Conservation (phyloP, 92 coral and sea anemone genomes). For the Umimayanthus chanpuru region DNA sequence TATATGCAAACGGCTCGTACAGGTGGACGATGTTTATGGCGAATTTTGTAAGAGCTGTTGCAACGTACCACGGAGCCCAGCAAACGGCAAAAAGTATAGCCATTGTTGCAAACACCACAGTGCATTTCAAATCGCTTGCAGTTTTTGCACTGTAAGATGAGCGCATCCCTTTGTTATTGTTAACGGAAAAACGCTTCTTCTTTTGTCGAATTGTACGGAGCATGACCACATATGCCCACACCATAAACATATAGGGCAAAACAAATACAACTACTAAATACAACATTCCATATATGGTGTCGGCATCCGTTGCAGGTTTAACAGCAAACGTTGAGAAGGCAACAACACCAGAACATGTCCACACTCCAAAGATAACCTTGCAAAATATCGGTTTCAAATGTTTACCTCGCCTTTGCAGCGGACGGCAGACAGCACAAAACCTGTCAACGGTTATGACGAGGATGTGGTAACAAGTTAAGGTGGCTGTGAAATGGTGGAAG, state of each 20-base stretch:
- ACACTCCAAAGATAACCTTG: constrained; percentile 34
- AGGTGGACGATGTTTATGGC: not conserved
- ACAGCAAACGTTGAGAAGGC: constrained; percentile 40
- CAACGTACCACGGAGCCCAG: constrained; percentile 58
- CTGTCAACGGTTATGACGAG: constrained; percentile 48
- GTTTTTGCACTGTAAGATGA: not conserved
- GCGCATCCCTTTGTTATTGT: not conserved
- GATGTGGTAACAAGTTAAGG: constrained; percentile 49
- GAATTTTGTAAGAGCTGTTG: not conserved
- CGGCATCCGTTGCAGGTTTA: constrained; percentile 2
- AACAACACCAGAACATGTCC: constrained; percentile 24
- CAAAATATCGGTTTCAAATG: constrained; percentile 3
- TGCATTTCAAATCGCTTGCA: constrained; percentile 50
- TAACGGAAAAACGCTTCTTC: not conserved
- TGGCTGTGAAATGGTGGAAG: constrained; percentile 46
- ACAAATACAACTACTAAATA: constrained; percentile 39
- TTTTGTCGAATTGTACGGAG: constrained; percentile 43
- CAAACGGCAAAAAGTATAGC: constrained; percentile 52
- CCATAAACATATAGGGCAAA: constrained; percentile 52
- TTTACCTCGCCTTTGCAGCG: constrained; percentile 37
- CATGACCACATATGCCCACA: constrained; percentile 53
- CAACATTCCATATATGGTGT: constrained; percentile 1
- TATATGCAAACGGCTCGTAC: constrained; percentile 5
- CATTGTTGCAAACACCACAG: constrained; percentile 53
- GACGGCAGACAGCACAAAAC: constrained; percentile 43